Conservation (phyloP, 2,888 invertebrate species). For the Onchidella celtica region DNA sequence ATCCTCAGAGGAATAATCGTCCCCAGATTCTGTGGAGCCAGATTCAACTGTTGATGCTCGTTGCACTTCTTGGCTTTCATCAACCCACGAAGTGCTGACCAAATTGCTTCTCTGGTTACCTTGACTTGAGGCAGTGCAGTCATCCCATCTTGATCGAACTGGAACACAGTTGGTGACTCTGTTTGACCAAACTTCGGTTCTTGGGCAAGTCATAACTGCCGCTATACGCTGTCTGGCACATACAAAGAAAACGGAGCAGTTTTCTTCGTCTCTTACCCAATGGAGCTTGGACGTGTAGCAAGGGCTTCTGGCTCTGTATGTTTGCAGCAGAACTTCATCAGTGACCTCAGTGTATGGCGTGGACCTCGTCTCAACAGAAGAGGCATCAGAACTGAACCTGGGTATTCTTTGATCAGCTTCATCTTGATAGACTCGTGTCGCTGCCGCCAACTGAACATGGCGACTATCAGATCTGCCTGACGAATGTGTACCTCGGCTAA, state of each 20-base stretch:
- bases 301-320: conserved; percentile 36
- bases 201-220: conserved; percentile 51
- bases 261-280: conserved; percentile 37
- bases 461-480: no score
- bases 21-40: not conserved
- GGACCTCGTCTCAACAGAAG: conserved; percentile 12
- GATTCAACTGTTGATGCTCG: no score
- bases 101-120: no score
- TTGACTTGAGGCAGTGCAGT: conserved; percentile 37
- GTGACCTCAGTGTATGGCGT: conserved; percentile 31
- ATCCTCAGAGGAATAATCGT: not conserved
- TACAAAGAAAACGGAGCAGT: conserved; percentile 46
- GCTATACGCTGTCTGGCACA: conserved; percentile 39
- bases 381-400: not conserved
- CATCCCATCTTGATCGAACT: conserved; percentile 55
- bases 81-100: no score
- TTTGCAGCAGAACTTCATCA: conserved; percentile 29
- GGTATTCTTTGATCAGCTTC: no score
- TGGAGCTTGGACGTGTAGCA: conserved; percentile 31
- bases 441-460: no score
- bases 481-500: no score
- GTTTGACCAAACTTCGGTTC: conserved; percentile 52
- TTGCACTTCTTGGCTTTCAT: no score
- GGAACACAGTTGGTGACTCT: conserved; percentile 57
- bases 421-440: no score